Evolutionary conservation across 2,113 vertebrate genomes (phyloP).

Genomic region (Ictidomys tridecemlineatus): DNA sequence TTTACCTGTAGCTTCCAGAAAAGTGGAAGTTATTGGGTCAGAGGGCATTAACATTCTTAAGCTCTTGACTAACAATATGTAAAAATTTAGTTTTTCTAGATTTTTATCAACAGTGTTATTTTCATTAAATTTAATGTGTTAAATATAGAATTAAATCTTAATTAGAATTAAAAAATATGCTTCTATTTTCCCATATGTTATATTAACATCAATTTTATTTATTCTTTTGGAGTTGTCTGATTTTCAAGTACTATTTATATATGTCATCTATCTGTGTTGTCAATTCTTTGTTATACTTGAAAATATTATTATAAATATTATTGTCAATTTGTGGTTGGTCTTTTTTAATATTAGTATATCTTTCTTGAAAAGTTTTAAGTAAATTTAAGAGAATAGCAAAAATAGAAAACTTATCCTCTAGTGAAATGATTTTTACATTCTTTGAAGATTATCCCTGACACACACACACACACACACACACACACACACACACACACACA

Average conservation of each 20-base stretch:
- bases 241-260: neutral
- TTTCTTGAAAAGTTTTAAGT: constrained; percentile 9
- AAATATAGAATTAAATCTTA: constrained; percentile 43
- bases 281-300: constrained; percentile 4
- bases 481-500: too few species aligned
- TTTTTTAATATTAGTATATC: neutral
- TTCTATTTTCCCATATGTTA: constrained; percentile 2
- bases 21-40: neutral
- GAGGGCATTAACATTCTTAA: constrained; percentile 21
- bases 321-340: neutral
- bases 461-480: too few species aligned
- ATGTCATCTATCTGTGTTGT: neutral
- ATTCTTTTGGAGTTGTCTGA: constrained; percentile 11
- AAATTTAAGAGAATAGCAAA: constrained; percentile 42
- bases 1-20: constrained; percentile 23
- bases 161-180: neutral
- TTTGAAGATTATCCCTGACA: neutral
- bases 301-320: neutral
- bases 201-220: neutral
- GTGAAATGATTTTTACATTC: neutral
- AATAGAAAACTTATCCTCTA: neutral
- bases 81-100: neutral
- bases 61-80: neutral
- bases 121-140: neutral
- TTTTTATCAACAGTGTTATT: neutral